Evolutionary conservation across 2,113 vertebrate species (phyloP).

Genomic region (Tauraco erythrolophus): DNA sequence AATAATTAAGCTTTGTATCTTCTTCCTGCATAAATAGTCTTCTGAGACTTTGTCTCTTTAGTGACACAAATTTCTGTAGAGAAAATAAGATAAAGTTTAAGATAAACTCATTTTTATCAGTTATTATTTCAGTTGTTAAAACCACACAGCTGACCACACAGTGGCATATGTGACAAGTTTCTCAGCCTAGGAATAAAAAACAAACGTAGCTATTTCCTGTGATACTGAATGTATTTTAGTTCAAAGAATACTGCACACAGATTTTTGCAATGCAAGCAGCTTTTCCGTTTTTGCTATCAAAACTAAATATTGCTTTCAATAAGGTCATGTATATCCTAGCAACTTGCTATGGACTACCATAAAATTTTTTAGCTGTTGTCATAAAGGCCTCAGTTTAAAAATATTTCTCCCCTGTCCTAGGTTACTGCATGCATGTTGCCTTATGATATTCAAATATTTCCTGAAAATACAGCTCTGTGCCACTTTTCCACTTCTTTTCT

Average conservation of each 20-base stretch:
- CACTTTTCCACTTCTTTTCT: neutral
- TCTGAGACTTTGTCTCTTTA: neutral
- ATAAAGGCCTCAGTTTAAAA: neutral
- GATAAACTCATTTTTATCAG: neutral
- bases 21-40: neutral
- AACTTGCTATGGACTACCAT: neutral
- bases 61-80: neutral
- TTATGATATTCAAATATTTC: neutral
- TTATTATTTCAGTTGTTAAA: slow-evolving; percentile 17
- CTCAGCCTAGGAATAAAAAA: neutral
- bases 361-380: neutral
- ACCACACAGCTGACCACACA: neutral
- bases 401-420: neutral
- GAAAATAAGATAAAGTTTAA: neutral
- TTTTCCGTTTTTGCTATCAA: neutral
- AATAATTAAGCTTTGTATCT: neutral
- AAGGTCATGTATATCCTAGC: neutral
- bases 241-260: neutral
- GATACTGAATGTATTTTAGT: neutral
- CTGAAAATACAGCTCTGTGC: neutral
- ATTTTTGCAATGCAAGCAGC: neutral
- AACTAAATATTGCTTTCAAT: neutral
- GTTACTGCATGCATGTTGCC: neutral
- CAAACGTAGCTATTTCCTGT: neutral
- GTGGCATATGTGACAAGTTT: neutral